Evolutionary conservation across 2,888 invertebrate species (phyloP).

Genomic region (Fissipunctia ypsillon): DNA sequence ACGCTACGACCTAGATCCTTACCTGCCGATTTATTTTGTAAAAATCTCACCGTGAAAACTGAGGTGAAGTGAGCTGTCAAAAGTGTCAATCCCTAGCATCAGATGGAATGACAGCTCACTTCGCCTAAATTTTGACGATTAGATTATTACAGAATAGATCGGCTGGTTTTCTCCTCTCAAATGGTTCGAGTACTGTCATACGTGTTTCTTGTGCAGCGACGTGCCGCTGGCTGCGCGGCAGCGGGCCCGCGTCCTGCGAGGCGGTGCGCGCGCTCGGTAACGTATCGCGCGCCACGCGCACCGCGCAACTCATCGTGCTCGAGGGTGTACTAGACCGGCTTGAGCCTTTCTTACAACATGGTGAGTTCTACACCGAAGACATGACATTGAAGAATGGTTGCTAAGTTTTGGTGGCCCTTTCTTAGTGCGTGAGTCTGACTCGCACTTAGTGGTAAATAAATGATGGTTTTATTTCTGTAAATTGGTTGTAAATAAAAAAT

Average conservation of each 20-base stretch:
- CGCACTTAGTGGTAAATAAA: neutral
- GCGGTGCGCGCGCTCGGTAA: slow-evolving; percentile 96
- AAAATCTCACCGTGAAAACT: neutral
- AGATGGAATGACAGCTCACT: neutral
- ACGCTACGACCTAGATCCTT: neutral
- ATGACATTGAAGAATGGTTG: neutral
- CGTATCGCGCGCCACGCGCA: slow-evolving; percentile 93
- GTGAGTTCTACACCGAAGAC: slow-evolving; percentile 69
- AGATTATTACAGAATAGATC: neutral
- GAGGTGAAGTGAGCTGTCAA: neutral
- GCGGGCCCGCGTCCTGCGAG: slow-evolving; percentile 89
- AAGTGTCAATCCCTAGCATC: neutral
- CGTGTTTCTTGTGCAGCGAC: slow-evolving; percentile 71
- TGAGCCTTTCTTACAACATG: slow-evolving; percentile 90
- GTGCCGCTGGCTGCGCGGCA: slow-evolving; percentile 78
- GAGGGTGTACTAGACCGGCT: slow-evolving; percentile 92
- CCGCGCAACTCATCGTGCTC: slow-evolving; percentile 93
- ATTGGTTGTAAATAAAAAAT: neutral
- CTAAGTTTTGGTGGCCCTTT: neutral
- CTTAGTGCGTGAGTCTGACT: neutral
- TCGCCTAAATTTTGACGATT: neutral
- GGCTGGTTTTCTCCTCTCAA: neutral
- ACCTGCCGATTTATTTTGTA: neutral
- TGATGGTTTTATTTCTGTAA: neutral
- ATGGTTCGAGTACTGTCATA: neutral